phyloP scores from a whole-genome alignment of 2,888 invertebrate species.

The Coelopa pilipes region DNA sequence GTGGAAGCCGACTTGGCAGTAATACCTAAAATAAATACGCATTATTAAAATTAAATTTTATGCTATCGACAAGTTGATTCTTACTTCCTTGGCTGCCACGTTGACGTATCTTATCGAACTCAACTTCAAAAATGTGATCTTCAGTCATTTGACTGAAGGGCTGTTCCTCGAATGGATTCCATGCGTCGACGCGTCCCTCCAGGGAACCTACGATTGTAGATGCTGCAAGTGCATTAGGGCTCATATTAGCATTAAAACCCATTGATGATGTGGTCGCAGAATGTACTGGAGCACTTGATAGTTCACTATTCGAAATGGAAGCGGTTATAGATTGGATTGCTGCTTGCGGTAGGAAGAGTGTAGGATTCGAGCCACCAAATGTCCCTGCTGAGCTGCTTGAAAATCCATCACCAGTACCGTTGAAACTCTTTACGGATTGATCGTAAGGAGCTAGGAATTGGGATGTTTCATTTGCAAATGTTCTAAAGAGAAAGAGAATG shows the following conservation, averaged over 20 bases:
- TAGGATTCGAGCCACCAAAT: constrained; percentile 59
- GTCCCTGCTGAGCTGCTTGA: constrained; percentile 35
- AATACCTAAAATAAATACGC: constrained; percentile 54
- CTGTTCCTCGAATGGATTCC: constrained; percentile 86
- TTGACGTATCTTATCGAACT: constrained; percentile 83
- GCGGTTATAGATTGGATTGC: constrained; percentile 49
- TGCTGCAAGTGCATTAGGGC: constrained; percentile 1
- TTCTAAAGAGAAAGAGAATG: constrained; percentile 67
- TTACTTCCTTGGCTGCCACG: constrained; percentile 81
- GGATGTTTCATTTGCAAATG: constrained; percentile 78
- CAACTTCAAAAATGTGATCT: constrained; percentile 84
- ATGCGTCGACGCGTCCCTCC: constrained; percentile 72
- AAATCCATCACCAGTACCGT: constrained; percentile 32
- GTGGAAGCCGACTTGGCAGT: constrained; percentile 65
- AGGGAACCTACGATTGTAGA: constrained; percentile 50
- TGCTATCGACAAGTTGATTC: constrained; percentile 48
- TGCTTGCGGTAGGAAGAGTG: constrained; percentile 54
- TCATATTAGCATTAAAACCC: constrained; percentile 8
- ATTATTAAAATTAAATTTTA: neutral
- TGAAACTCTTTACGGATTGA: constrained; percentile 72
- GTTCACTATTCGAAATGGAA: constrained; percentile 62
- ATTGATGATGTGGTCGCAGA: constrained; percentile 35
- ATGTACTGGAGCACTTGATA: constrained; percentile 53
- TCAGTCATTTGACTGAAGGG: constrained; percentile 81
- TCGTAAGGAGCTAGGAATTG: constrained; percentile 81